Evolutionary conservation across 2,888 invertebrate genomes (phyloP).

Genomic region (Drosophila anomalata): DNA sequence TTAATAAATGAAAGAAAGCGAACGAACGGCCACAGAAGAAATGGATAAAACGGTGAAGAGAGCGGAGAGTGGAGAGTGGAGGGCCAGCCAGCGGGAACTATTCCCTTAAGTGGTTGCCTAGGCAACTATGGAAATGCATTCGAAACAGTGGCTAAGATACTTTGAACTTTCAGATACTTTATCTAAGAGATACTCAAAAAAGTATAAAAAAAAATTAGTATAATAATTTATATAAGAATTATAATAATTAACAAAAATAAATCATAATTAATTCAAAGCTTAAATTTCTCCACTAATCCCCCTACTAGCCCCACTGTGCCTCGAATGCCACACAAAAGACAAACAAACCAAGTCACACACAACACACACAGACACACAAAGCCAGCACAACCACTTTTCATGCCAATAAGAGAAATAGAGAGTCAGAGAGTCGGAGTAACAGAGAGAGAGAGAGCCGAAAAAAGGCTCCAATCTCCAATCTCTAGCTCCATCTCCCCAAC

Average conservation of each 20-base stretch:
- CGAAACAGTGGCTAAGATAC: constrained; percentile 24
- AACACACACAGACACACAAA: constrained; percentile 16
- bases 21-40: constrained; percentile 12
- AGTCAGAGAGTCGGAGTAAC: constrained; percentile 2
- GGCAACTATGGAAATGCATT: constrained; percentile 34
- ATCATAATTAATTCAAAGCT: background rate
- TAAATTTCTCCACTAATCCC: background rate
- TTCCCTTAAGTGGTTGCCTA: constrained; percentile 37
- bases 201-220: background rate
- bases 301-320: constrained; percentile 53
- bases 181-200: background rate
- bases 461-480: constrained; percentile 31
- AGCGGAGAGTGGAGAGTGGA: constrained; percentile 25
- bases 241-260: background rate
- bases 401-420: constrained; percentile 65
- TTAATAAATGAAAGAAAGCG: constrained; percentile 63
- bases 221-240: background rate
- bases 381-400: constrained; percentile 65
- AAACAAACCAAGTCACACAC: constrained; percentile 57
- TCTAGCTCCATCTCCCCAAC: constrained; percentile 19
- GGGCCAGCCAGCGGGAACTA: constrained; percentile 11
- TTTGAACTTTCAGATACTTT: background rate
- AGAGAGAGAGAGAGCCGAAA: constrained; percentile 19
- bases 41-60: constrained; percentile 8
- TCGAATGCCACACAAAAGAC: constrained; percentile 63